Evolutionary conservation across 2,113 vertebrate genomes (phyloP).

Genomic region (Columbina picui): DNA sequence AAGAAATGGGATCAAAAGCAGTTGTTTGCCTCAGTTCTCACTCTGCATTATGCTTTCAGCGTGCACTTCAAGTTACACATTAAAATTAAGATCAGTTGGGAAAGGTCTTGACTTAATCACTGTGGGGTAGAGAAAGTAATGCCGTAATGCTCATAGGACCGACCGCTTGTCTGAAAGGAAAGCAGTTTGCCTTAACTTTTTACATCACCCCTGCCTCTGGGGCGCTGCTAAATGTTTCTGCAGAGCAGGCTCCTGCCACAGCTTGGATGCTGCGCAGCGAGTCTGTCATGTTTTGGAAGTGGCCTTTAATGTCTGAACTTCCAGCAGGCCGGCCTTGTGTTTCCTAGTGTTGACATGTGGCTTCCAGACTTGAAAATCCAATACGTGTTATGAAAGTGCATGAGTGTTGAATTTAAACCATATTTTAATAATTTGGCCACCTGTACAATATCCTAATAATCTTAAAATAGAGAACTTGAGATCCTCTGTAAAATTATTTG

Average conservation of each 20-base stretch:
- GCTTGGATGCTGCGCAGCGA: not conserved
- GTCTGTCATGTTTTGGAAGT: not conserved
- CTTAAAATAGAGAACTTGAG: slow-evolving; percentile 57
- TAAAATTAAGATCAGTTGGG: not conserved
- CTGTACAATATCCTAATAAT: slow-evolving; percentile 61
- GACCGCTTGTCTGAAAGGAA: not conserved
- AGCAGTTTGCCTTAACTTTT: not conserved
- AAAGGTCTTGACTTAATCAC: not conserved
- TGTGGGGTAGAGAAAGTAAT: not conserved
- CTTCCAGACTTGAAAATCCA: slow-evolving; percentile 55
- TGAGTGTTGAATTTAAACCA: slow-evolving; percentile 46
- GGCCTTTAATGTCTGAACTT: slow-evolving; percentile 33
- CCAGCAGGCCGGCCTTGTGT: not conserved
- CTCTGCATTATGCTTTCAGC: fast-evolving
- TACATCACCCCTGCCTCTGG: not conserved
- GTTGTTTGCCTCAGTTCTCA: not conserved
- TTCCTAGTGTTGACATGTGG: slow-evolving; percentile 56
- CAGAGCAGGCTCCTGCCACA: not conserved
- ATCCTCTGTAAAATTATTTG: slow-evolving; percentile 53
- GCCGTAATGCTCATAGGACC: not conserved
- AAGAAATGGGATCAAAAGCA: not conserved
- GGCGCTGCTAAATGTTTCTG: not conserved
- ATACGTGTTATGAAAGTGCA: not conserved
- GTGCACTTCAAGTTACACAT: not conserved
- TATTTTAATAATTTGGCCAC: slow-evolving; percentile 71